Percentiles rank a stretch among this genome's conserved stretches.
These are phyloP conservation scores for Nomada hirtipes DNA, from an alignment of 2,888 invertebrate species.

Conservation along the genomic window DNA sequence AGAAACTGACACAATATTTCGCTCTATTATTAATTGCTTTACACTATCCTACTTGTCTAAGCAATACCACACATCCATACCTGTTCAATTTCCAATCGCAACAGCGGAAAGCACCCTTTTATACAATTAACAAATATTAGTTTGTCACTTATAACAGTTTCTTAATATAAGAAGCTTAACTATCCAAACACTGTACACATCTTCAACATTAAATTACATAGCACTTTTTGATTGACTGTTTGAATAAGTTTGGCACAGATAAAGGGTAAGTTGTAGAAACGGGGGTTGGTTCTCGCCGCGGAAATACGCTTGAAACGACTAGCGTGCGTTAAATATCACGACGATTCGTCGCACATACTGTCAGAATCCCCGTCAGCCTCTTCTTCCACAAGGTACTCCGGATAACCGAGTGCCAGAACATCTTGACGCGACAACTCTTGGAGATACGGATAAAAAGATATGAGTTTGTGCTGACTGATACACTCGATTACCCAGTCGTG, in stretches of 20 bases:
- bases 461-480: conserved; percentile 75
- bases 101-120: no score
- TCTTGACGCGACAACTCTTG: conserved; percentile 62
- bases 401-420: conserved; percentile 69
- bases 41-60: no score
- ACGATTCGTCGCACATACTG: conserved; percentile 34
- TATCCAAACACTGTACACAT: no score
- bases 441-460: conserved; percentile 71
- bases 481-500: conserved; percentile 78
- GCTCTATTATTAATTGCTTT: no score
- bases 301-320: background rate
- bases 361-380: conserved; percentile 61
- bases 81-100: no score
- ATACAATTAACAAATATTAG: no score
- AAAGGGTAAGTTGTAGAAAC: background rate
- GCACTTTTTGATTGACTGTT: background rate
- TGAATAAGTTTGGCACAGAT: background rate
- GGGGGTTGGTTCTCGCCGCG: no score
- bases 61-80: no score
- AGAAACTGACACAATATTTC: no score
- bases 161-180: no score
- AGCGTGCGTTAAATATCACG: background rate
- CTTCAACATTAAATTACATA: background rate
- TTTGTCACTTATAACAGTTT: no score
- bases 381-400: conserved; percentile 58